Conservation (phyloP, 1,140 invertebrate genomes). For the Hypsibius dujardini region DNA sequence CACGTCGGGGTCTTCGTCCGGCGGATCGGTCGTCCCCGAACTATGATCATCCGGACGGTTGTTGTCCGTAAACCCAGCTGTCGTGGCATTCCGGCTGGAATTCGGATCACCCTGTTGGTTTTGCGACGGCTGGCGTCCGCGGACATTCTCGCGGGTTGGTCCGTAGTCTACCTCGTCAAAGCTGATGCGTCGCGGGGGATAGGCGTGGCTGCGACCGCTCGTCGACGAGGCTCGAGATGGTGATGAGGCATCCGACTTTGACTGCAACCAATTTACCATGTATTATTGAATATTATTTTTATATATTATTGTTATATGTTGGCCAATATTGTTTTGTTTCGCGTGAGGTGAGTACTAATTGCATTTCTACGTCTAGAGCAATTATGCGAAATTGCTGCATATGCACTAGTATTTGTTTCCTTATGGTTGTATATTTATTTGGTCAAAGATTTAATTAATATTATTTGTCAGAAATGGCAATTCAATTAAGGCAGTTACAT, state of each 20-base stretch:
- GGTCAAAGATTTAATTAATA: no score
- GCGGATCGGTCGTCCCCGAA: slow-evolving; percentile 6
- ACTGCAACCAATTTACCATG: no score
- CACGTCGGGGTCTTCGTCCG: slow-evolving; percentile 5
- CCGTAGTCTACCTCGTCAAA: slow-evolving; percentile 3
- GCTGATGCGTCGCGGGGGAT: neutral
- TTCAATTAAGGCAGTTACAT: no score
- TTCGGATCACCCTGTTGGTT: neutral
- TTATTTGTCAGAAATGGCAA: no score
- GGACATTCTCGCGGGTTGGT: neutral
- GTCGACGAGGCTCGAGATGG: slow-evolving; percentile 8
- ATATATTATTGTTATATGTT: no score
- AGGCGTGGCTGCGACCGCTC: neutral
- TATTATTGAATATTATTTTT: no score
- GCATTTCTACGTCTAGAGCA: no score
- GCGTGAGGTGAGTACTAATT: no score
- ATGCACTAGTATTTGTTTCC: no score
- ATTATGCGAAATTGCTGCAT: no score
- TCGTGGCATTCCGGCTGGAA: neutral
- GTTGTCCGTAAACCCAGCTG: neutral
- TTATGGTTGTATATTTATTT: no score
- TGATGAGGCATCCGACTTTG: neutral
- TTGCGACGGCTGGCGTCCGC: neutral
- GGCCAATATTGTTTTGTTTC: no score
- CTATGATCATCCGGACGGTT: slow-evolving; percentile 15